Base-by-base conservation (phyloP, 2,797 vertebrate species). In the Argentina silus region DNA sequence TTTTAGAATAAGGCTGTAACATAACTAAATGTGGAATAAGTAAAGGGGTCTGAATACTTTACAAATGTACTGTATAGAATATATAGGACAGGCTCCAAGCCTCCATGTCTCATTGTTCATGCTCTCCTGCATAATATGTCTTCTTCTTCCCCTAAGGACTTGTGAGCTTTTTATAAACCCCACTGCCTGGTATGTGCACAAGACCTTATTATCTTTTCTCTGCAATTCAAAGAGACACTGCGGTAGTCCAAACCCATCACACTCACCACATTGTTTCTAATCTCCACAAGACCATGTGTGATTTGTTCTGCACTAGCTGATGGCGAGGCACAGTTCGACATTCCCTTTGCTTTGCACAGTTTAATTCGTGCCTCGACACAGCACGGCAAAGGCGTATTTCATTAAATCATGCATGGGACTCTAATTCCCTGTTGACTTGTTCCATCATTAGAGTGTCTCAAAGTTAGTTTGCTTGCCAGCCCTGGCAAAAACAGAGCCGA, bases 391-490 rank as follows among this genome's bases (percentile, higher is more conserved):
- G 0, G 9, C 17, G 17, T 6, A 3, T 81, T 78, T 74, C 61
- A 57, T 73, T 80, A 69, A 85, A 83, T 86, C 78, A 87, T 90
- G 85, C 76, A 86, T 71, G 69, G 43, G 1, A 62, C 70, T 80
- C 68, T 69, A 79, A 78, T 81, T 86, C 80, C 67, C 67, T 12
- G 15, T 70, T 78, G 83, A 80, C 77, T 87, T 70, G 71, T 79
- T 83, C 73, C 72, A 83, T 87, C 78, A 80, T 80, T 89, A 76
- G 75, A 78, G 67, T 70, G 47, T 78, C 69, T 80, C 80, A 85
- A 71, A 77, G 74, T 81, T 76, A 21, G 44, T 72, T 73, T 83
- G 82, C 74, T 77, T 86, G 60, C 23, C 75, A 82, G 75, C 71
- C 57, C 53, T 69, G 67, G 61, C 70, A 68, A 57, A 68, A 62